Percentiles rank a stretch among this genome's conserved stretches.
Evolutionary conservation across 35 echinoderm and acorn worm genomes (phyloP).

Genomic region (Apostichopus parvimensis): DNA sequence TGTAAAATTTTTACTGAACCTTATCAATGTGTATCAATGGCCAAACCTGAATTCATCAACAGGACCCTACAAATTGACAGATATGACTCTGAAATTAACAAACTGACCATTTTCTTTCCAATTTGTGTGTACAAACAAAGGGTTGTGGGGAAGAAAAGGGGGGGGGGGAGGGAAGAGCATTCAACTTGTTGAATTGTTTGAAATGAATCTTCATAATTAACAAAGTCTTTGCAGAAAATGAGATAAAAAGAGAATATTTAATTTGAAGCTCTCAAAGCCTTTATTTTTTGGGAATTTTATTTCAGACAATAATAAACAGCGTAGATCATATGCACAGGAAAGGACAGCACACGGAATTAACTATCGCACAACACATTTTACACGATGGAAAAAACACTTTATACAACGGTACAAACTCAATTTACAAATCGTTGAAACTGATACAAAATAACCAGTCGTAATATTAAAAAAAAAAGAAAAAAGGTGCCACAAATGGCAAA

Average conservation of each 20-base stretch:
- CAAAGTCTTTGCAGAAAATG: too few species aligned
- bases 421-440: constrained; percentile 24
- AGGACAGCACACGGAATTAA: constrained; percentile 34
- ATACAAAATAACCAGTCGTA: constrained; percentile 17
- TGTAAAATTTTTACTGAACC: too few species aligned
- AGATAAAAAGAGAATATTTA: background rate
- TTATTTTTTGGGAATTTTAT: background rate
- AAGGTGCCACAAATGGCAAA: background rate
- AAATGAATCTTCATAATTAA: too few species aligned
- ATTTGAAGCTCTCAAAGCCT: constrained; percentile 6
- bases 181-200: background rate
- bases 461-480: background rate
- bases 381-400: constrained; percentile 31
- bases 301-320: constrained; percentile 28
- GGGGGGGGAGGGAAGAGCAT: too few species aligned
- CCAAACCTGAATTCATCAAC: too few species aligned
- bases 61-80: too few species aligned
- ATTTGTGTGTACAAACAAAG: too few species aligned
- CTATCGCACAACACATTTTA: constrained; percentile 44
- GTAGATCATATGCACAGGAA: background rate
- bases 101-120: too few species aligned
- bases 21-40: too few species aligned
- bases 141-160: too few species aligned
- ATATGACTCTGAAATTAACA: too few species aligned
- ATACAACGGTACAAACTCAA: constrained; percentile 31